A percentile compares a stretch with the other conserved stretches of the same genome.
Evolutionary conservation across 2,797 vertebrate genomes (phyloP).

Genomic region (Leucoraja ocellata): DNA sequence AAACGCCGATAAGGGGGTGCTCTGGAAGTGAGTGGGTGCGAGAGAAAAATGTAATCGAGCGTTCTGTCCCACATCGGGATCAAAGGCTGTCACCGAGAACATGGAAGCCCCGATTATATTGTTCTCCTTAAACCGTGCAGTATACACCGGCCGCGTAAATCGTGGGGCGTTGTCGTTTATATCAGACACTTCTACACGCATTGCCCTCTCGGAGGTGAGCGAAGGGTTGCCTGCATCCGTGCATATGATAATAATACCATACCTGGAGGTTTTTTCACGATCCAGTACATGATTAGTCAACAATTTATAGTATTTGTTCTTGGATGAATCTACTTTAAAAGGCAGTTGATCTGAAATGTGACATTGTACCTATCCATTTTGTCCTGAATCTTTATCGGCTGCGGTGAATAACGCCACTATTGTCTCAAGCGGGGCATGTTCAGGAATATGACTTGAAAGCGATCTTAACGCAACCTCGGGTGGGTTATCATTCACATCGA

Average conservation of each 20-base stretch:
- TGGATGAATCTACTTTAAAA: not conserved
- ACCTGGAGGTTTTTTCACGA: not conserved
- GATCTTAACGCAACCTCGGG: constrained; percentile 43
- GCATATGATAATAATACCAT: constrained; percentile 10
- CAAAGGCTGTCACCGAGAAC: not conserved
- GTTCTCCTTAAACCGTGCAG: not conserved
- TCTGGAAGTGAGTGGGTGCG: not conserved
- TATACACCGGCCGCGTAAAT: not conserved
- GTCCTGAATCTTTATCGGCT: not conserved
- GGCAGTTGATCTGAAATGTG: constrained; percentile 42
- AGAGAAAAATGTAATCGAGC: not conserved
- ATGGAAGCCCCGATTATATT: not conserved
- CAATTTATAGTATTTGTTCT: constrained; percentile 12
- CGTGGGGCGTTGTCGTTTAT: not conserved
- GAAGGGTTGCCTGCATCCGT: constrained; percentile 1
- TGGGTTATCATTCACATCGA: constrained; percentile 16
- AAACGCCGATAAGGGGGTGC: no score
- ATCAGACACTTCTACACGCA: not conserved
- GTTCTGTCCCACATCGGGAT: not conserved
- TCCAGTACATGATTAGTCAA: not conserved
- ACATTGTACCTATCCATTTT: constrained; percentile 5
- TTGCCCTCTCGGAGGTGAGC: not conserved
- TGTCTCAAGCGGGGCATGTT: not conserved
- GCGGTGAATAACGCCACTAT: not conserved
- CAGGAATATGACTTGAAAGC: constrained; percentile 40